phyloP scores from a whole-genome alignment of 2,797 vertebrate species.

The Rhincodon typus region DNA sequence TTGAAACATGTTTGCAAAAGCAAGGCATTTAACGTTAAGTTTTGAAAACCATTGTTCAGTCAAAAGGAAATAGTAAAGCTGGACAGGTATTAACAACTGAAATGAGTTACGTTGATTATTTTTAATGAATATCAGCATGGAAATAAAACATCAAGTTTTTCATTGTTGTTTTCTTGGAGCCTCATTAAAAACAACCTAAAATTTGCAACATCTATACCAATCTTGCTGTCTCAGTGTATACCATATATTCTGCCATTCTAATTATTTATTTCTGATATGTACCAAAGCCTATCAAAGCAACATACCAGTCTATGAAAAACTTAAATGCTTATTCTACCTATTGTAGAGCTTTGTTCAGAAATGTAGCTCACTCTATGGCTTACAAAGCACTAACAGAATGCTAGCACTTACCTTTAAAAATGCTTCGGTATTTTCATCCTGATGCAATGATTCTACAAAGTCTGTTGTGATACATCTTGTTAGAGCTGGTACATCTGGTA shows the following conservation, averaged over 20 bases:
- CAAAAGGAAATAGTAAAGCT: neutral
- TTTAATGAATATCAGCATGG: neutral
- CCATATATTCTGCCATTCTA: neutral
- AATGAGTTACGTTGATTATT: neutral
- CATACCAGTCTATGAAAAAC: neutral
- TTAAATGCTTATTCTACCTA: neutral
- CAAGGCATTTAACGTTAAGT: neutral
- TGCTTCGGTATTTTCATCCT: slow-evolving; percentile 63
- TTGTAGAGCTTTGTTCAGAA: neutral
- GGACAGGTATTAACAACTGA: neutral
- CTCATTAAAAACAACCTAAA: neutral
- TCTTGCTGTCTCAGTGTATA: neutral
- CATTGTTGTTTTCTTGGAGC: neutral
- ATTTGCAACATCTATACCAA: neutral
- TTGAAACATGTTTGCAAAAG: neutral
- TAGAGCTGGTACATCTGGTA: slow-evolving; percentile 62
- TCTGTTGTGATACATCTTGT: slow-evolving; percentile 65
- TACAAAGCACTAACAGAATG: neutral
- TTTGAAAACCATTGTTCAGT: neutral
- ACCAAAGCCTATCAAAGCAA: neutral
- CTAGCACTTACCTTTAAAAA: slow-evolving; percentile 72
- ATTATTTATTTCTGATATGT: neutral
- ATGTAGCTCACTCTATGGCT: neutral
- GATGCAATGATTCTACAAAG: slow-evolving; percentile 58
- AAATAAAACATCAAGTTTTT: neutral